Base-by-base conservation (phyloP, 2,113 vertebrate species). In the Tenebrosternarchus preto region DNA sequence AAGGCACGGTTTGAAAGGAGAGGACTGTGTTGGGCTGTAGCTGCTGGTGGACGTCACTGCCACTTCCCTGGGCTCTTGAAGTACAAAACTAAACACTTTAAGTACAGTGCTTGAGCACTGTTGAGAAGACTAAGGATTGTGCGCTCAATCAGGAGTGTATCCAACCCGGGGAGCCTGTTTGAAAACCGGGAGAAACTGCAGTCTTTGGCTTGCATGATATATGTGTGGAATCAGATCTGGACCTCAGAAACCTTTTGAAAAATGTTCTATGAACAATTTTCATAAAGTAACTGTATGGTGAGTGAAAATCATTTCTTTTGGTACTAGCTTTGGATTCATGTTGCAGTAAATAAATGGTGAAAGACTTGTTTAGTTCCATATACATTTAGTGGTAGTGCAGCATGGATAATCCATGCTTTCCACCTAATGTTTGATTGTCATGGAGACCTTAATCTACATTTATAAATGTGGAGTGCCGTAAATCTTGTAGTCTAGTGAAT, bases 31-130 rank as follows among this genome's bases (percentile, higher is more conserved):
- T 88, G 83, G 83, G 89, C 78, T 87, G 86, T 84, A 90, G 89
- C 84, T 89, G 88, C 88, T 85, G 85, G 84, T 88, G 91, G 89
- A 92, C 91, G 90, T 89, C 86, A 85, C 89, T 90, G 83, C 88
- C 91, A 90, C 88, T 91, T 91, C 87, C 88, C 84, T 79, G 88
- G 88, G 83, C 87, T 88, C 78, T 75, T 55, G 69, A 64, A 80
- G 39, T 57, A 67, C 22, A 61, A 31, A 73, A 43, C 33, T 31
- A 53, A 39, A 9, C 16, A 0, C 15, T 73, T 73, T 25, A 53
- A 55, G 56, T 73, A 68, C 22, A 15, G 46, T 80, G n/a, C 70
- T 69, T 74, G 68, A 20, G 15, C 64, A 9, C 50, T 11, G 11
- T 22, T 39, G 39, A 60, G 61, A 73, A 77, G 73, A 73, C 36